Conservation (phyloP, 2,797 vertebrate species). For the Hippocampus kuda region DNA sequence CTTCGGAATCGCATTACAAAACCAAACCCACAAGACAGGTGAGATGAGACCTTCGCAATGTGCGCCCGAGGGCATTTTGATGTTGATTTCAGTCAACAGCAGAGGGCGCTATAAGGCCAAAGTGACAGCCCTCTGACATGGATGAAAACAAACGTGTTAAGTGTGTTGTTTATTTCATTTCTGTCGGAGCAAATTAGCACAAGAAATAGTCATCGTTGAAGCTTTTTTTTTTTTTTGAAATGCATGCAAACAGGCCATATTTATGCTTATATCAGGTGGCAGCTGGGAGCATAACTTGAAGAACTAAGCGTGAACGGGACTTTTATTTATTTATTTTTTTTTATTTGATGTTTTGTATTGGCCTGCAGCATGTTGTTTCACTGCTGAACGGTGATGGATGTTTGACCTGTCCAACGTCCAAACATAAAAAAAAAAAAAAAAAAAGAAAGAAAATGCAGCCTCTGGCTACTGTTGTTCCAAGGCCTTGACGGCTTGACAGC, state of each 20-base stretch:
- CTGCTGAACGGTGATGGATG: conserved; percentile 27
- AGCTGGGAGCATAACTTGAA: background rate
- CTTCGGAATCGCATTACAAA: no score
- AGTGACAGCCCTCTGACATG: no score
- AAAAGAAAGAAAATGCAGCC: conserved; percentile 14
- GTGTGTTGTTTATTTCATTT: no score
- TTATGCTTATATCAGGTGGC: background rate
- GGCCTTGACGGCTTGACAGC: background rate
- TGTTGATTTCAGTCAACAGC: no score
- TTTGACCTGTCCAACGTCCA: conserved; percentile 26
- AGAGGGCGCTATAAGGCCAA: no score
- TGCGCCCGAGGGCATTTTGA: no score
- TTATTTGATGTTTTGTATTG: background rate
- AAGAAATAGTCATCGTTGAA: no score
- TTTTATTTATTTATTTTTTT: conserved; percentile 2
- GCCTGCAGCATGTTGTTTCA: conserved; percentile 17
- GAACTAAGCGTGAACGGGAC: background rate
- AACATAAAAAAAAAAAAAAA: conserved; percentile 13
- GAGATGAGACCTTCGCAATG: no score
- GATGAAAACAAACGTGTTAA: no score
- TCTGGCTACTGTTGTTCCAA: background rate
- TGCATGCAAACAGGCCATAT: background rate
- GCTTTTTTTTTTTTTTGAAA: no score
- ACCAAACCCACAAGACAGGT: no score
- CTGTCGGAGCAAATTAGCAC: no score